Evolutionary conservation across 2,113 vertebrate species (phyloP), one percentile per base, ranked within the genome.

Genomic region (Phoxinus phoxinus): DNA sequence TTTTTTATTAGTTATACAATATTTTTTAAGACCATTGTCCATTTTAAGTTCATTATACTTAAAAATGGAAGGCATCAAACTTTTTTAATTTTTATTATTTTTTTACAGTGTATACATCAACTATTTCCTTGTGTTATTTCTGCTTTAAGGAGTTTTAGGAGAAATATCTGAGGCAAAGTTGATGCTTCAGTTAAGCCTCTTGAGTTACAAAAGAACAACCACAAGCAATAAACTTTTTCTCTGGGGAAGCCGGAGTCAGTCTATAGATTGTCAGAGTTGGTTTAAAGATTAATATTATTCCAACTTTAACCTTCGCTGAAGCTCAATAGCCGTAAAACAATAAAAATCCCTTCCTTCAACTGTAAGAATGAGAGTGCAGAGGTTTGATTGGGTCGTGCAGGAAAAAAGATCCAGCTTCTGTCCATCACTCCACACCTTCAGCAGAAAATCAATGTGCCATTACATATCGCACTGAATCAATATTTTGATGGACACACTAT

Each of bases 401-500:
- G 12, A 9, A 51, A 41, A 80, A 41, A 61, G 1, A 53, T 11
- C 35, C 25, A 58, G 63, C 80, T 32, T 69, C n/a, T 53, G 80
- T 51, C 56, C 46, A 72, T 78, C 81, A 56, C 21, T 75, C 56
- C 63, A 71, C 48, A 83, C 73, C 80, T 58, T 76, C 85, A 83
- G 73, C 73, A 61, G 58, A 48, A 81, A 86, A 81, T 81, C 76
- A 46, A 51, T 86, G 84, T 80, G 84, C 61, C 84, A 46, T 73
- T 59, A 86, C 59, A 86, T 72, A 63, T 81, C 65, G 19, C 2
- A 61, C 76, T 30, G 48, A 85, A 85, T 80, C 81, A 58, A 61
- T 73, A 53, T 58, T 85, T 30, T 86, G 80, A 88, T 58, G 83
- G 87, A 86, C 48, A 74, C 63, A 79, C 67, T 87, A 84, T 67